A percentile compares a stretch with the other conserved stretches of the same genome.
phyloP scores from a whole-genome alignment of 2,888 invertebrate species.

The Lasioglossum leucozonium region DNA sequence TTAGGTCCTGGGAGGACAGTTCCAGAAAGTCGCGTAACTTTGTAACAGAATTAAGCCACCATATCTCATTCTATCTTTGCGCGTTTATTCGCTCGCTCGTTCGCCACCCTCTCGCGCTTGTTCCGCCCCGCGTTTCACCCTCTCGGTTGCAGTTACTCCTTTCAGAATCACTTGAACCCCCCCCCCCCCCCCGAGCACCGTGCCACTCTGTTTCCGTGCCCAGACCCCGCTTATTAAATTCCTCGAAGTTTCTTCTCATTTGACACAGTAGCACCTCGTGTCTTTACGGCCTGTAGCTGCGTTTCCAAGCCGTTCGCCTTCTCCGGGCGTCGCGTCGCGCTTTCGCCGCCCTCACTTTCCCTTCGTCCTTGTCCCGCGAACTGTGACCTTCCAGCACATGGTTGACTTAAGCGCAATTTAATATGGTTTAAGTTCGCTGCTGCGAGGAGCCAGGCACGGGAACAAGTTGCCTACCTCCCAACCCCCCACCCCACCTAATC shows the following conservation, averaged over 20 bases:
- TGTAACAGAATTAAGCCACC: conserved; percentile 53
- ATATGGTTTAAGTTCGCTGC: conserved; percentile 81
- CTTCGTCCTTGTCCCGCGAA: conserved; percentile 33
- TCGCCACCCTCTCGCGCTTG: background rate
- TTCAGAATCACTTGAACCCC: conserved; percentile 44
- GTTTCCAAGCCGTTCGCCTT: conserved; percentile 43
- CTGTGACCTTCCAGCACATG: conserved; percentile 71
- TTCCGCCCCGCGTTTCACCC: background rate
- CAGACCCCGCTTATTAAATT: conserved; percentile 77
- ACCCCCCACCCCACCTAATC: conserved; percentile 77
- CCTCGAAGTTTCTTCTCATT: conserved; percentile 74
- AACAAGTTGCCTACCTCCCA: conserved; percentile 75
- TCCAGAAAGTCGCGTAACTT: conserved; percentile 59
- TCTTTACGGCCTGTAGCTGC: conserved; percentile 56
- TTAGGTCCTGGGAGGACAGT: conserved; percentile 61
- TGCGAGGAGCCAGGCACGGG: conserved; percentile 70
- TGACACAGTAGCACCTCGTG: conserved; percentile 60
- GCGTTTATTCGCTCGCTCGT: conserved; percentile 11
- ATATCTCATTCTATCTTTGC: conserved; percentile 47
- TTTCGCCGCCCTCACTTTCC: background rate
- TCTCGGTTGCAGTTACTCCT: background rate
- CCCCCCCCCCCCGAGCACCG: background rate
- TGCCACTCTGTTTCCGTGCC: conserved; percentile 22
- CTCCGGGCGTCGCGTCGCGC: background rate
- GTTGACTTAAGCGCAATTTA: conserved; percentile 83